Base-by-base conservation (phyloP, 2,797 vertebrate species). In the Spinus olivaceus region DNA sequence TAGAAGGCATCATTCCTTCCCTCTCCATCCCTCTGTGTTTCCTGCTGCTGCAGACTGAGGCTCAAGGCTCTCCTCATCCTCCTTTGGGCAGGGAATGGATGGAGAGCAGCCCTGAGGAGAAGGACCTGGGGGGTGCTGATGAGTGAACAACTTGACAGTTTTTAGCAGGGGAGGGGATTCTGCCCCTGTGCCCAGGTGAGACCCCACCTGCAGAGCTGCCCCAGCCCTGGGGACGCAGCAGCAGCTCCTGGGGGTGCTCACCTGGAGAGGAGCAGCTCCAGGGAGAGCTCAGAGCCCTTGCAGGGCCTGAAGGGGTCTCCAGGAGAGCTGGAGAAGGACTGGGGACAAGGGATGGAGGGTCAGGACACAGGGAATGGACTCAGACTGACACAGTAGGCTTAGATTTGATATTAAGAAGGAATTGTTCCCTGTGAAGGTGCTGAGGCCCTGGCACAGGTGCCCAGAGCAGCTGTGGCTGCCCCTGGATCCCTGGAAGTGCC, bases 1-100 rank as follows among this genome's bases (percentile, higher is more conserved):
- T 44, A 12, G 8, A 32, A 33, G 23, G 12, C 37, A 19, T 56
- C 0, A 0, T 37, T 81, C 33, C 35, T 39, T 47, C 24, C 24
- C 17, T 19, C 6, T 79, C 17, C 35, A 59, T 35, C 39, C 3
- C 57, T 57, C 23, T 33, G 32, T 6, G 0, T 42, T 47, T 71
- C 27, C n/a, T 3, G 3, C 18, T 88, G 53, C 49, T 69, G 60
- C 7, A 3, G 25, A 41, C 35, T 1, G 5, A 56, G 27, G 51
- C 66, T 39, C 61, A 64, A 78, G 76, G 44, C 30, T 85, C 59
- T 44, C 9, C 59, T 66, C 57, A 28, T 59, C 73, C 21, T 81
- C 44, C 50, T n/a, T 17, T 41, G 53, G 64, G 56, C 32, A 25
- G 33, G 28, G 50, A 8, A n/a, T 37, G 33, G n/a, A 25, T 56